These are phyloP conservation scores for Perizoma affinitatum DNA, from an alignment of 2,888 invertebrate genomes.

Conservation along the genomic window DNA sequence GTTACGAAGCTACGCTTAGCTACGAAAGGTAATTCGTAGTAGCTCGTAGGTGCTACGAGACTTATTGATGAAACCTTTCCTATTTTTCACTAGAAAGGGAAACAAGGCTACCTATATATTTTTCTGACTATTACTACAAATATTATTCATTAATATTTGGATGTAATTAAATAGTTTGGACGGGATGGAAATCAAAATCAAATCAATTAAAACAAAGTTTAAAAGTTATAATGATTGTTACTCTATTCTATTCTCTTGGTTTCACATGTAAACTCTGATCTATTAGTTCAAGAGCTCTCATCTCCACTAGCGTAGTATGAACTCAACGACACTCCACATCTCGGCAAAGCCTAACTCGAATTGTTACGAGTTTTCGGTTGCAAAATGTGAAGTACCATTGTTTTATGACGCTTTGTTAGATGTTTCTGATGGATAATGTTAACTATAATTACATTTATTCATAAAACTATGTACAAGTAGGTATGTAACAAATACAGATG, in stretches of 20 bases:
- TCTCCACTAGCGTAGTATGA: slow-evolving; percentile 1
- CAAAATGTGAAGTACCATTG: slow-evolving; percentile 23
- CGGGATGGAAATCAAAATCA: too few species aligned
- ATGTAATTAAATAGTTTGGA: too few species aligned
- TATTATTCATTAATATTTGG: too few species aligned
- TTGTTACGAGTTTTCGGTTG: slow-evolving; percentile 24
- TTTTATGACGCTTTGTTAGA: slow-evolving; percentile 14
- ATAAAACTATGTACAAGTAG: too few species aligned
- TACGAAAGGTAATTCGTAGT: slow-evolving; percentile 19
- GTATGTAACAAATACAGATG: too few species aligned
- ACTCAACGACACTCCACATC: slow-evolving; percentile 21
- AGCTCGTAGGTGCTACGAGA: slow-evolving; percentile 10
- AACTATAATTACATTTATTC: too few species aligned
- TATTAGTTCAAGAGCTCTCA: slow-evolving; percentile 15
- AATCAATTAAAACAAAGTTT: too few species aligned
- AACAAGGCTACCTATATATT: too few species aligned
- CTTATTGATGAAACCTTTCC: not conserved
- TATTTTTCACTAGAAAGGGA: too few species aligned
- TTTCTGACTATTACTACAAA: too few species aligned
- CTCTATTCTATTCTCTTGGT: slow-evolving; percentile 5
- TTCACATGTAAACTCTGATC: slow-evolving; percentile 8
- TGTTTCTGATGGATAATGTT: slow-evolving; percentile 8
- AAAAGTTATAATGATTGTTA: not conserved
- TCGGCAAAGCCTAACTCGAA: slow-evolving; percentile 17
- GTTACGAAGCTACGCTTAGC: slow-evolving; percentile 24